Evolutionary conservation across 1,140 invertebrate species (phyloP).

Genomic region (Procambarus virginalis): DNA sequence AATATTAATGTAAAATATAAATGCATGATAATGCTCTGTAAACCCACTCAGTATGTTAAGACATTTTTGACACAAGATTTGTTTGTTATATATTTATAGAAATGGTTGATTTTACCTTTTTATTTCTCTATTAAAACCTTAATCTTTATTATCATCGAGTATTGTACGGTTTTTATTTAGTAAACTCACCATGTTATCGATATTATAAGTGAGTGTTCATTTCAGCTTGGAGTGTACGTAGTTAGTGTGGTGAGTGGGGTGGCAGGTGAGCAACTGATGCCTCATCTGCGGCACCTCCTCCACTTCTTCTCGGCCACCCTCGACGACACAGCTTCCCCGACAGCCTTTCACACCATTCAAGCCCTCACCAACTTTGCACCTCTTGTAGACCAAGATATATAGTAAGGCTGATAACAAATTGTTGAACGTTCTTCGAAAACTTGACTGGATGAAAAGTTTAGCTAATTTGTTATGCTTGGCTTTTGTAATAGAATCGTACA

Average conservation of each 20-base stretch:
- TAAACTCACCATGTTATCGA: neutral
- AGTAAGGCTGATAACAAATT: slow-evolving; percentile 73
- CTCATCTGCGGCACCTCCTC: slow-evolving; percentile 77
- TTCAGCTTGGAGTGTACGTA: slow-evolving; percentile 81
- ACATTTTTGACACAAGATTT: too few species aligned
- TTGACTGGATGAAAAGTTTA: too few species aligned
- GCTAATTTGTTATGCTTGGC: too few species aligned
- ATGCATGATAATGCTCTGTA: too few species aligned
- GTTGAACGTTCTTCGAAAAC: neutral
- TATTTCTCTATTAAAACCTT: too few species aligned
- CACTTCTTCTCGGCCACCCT: slow-evolving; percentile 77
- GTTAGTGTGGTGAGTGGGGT: slow-evolving; percentile 80
- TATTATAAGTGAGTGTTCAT: slow-evolving; percentile 70
- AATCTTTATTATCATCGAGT: too few species aligned
- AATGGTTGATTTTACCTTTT: too few species aligned
- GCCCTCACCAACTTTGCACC: slow-evolving; percentile 79
- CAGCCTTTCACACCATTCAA: slow-evolving; percentile 79
- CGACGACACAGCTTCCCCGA: slow-evolving; percentile 75
- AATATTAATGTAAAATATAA: too few species aligned
- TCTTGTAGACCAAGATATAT: slow-evolving; percentile 78
- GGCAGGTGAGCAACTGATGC: slow-evolving; percentile 78
- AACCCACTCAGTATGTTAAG: too few species aligned
- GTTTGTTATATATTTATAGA: too few species aligned
- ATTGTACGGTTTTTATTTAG: too few species aligned
- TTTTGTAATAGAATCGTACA: too few species aligned